Percentiles rank a stretch among this genome's conserved stretches.
phyloP scores from a whole-genome alignment of 1,140 invertebrate genomes.

The Himalopsyche phryganea region DNA sequence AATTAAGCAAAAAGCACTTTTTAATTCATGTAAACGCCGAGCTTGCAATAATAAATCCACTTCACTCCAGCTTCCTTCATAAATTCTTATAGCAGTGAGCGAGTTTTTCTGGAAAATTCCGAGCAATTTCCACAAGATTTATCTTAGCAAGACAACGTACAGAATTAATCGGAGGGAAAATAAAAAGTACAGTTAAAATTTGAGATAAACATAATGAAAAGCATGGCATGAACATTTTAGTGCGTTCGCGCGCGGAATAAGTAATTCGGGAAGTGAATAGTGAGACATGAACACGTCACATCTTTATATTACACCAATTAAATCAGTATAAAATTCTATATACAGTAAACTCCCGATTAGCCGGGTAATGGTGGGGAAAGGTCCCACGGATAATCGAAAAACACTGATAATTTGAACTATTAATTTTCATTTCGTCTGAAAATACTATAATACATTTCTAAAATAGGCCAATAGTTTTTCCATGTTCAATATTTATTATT shows the following conservation, averaged over 20 bases:
- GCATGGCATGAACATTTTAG: constrained; percentile 15
- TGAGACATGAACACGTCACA: constrained; percentile 1
- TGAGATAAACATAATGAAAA: constrained; percentile 22
- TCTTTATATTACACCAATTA: no score
- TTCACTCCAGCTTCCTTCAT: constrained; percentile 4
- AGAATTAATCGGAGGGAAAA: constrained; percentile 19
- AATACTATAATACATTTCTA: no score
- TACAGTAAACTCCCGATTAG: no score
- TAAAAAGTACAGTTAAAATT: constrained; percentile 18
- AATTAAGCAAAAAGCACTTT: not conserved
- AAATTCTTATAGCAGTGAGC: constrained; percentile 11
- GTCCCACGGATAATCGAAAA: no score
- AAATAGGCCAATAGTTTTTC: no score
- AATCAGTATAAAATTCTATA: no score
- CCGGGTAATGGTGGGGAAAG: no score
- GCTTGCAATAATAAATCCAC: constrained; percentile 16
- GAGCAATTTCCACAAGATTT: constrained; percentile 21
- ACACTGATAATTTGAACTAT: no score
- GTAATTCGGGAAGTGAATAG: constrained; percentile 13
- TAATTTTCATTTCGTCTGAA: no score
- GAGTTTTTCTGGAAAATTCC: constrained; percentile 11
- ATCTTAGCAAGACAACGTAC: constrained; percentile 22
- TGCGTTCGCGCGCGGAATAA: constrained; percentile 25
- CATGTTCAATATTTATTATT: no score
- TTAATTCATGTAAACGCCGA: constrained; percentile 2